Conservation (phyloP, 2,797 vertebrate species). For the Oceanodroma leucorhoa region DNA sequence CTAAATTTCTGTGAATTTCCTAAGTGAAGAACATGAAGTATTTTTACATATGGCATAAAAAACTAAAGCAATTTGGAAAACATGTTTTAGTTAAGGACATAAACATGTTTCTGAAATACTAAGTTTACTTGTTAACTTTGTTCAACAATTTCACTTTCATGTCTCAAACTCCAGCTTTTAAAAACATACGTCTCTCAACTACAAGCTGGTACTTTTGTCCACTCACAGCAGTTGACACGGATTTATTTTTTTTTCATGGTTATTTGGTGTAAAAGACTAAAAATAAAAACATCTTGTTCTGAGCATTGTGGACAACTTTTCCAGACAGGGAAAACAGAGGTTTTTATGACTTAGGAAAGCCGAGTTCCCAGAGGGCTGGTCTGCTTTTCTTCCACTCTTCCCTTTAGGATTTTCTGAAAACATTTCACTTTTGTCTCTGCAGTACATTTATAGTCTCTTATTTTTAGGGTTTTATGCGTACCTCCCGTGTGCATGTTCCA, state of each 20-base stretch:
- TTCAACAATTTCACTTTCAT: neutral
- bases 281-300: conserved; percentile 62
- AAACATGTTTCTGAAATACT: neutral
- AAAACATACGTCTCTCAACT: neutral
- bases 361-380: conserved; percentile 26
- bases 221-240: neutral
- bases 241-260: neutral
- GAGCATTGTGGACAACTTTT: conserved; percentile 48
- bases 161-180: neutral
- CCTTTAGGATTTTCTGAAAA: conserved; percentile 45
- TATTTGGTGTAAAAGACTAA: conserved; percentile 46
- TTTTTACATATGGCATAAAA: neutral
- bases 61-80: neutral
- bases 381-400: conserved; percentile 48
- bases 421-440: conserved; percentile 26
- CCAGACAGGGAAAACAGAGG: conserved; percentile 55
- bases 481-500: neutral
- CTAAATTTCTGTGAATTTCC: conserved; percentile 6
- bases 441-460: neutral
- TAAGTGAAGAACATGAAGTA: neutral
- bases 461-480: neutral
- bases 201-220: neutral
- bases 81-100: neutral
- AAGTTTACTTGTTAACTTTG: neutral
- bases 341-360: conserved; percentile 65